Evolutionary conservation across 2,797 vertebrate genomes (phyloP).

Genomic region (Sebastes goodei): DNA sequence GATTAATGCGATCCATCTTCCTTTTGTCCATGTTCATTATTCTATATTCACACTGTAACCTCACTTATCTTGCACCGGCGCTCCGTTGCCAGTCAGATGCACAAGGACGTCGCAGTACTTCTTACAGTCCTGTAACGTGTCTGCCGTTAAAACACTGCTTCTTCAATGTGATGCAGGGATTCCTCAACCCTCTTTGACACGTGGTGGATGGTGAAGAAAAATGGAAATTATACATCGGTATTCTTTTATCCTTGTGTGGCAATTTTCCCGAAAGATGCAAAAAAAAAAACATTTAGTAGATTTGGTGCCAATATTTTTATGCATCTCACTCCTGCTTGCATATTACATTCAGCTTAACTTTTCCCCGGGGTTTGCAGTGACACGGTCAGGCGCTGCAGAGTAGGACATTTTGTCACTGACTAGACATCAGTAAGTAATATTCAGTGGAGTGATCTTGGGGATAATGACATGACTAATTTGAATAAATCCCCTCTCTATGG

Average conservation of each 20-base stretch:
- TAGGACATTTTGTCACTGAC: conserved; percentile 48
- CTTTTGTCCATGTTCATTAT: conserved; percentile 78
- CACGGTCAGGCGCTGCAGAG: conserved; percentile 34
- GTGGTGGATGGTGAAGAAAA: neutral
- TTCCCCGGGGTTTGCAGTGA: conserved; percentile 36
- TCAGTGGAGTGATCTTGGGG: conserved; percentile 64
- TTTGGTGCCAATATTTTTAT: conserved; percentile 15
- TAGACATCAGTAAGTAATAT: conserved; percentile 66
- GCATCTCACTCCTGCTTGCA: conserved; percentile 16
- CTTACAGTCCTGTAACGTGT: neutral
- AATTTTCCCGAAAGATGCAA: neutral
- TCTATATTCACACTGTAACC: conserved; percentile 70
- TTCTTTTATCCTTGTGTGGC: neutral
- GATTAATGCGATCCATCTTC: conserved; percentile 82
- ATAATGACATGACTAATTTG: conserved; percentile 72
- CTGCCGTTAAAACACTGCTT: conserved; percentile 13
- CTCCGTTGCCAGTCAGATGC: conserved; percentile 36
- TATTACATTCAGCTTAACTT: conserved; percentile 22
- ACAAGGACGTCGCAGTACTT: conserved; percentile 47
- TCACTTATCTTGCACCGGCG: conserved; percentile 50
- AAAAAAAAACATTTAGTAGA: neutral
- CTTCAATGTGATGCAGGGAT: neutral
- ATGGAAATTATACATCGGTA: neutral
- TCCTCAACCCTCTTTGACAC: neutral
- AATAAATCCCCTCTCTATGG: conserved; percentile 64